Conservation (phyloP, 2,888 invertebrate species). For the Bunonema sp. region DNA sequence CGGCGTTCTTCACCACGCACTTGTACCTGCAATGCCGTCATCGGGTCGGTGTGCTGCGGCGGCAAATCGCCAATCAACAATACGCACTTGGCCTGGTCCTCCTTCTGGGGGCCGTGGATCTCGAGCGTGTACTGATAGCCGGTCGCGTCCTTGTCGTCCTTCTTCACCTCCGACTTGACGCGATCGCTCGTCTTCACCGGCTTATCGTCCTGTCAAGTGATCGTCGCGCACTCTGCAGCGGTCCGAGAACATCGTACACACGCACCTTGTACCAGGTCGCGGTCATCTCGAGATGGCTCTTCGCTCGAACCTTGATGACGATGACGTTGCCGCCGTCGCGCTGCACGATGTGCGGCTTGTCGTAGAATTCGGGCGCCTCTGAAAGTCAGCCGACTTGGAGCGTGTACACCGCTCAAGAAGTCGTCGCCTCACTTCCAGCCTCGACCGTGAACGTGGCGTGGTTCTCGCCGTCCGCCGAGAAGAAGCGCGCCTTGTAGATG, state of each 20-base stretch:
- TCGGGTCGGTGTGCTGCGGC: no score
- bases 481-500: conserved; percentile 38
- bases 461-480: conserved; percentile 34
- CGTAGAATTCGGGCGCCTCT: conserved; percentile 45
- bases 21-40: conserved; percentile 14
- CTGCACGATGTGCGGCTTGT: conserved; percentile 44
- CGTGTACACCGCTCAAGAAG: background rate
- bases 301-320: conserved; percentile 41
- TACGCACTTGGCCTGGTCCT: conserved; percentile 43
- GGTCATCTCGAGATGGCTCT: conserved; percentile 41
- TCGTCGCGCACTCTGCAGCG: no score
- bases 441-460: conserved; percentile 38
- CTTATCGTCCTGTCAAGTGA: conserved; percentile 41
- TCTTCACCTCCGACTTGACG: conserved; percentile 35
- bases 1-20: conserved; percentile 39
- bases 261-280: conserved; percentile 42
- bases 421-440: conserved; percentile 34
- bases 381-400: conserved; percentile 4
- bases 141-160: conserved; percentile 42
- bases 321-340: conserved; percentile 41
- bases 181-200: conserved; percentile 36
- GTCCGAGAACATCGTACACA: no score
- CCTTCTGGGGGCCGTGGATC: conserved; percentile 37
- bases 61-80: no score
- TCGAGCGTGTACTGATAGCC: conserved; percentile 36